Conservation (phyloP, 2,888 invertebrate species). For the Eilema depressum region DNA sequence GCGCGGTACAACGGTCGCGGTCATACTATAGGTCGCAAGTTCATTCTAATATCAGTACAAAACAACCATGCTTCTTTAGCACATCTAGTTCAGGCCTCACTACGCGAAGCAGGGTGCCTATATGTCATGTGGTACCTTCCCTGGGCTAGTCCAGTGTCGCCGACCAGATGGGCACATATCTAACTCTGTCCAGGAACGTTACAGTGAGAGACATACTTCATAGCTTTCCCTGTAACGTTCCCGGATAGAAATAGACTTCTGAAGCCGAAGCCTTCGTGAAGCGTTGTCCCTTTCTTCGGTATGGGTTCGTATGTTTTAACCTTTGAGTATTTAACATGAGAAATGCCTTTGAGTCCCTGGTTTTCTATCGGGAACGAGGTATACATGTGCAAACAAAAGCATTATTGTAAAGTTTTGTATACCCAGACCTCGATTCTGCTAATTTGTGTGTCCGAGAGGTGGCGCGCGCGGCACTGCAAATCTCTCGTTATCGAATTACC, state of each 20-base stretch:
- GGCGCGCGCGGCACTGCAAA: no score
- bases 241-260: slow-evolving; percentile 6
- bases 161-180: slow-evolving; percentile 11
- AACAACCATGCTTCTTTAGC: slow-evolving; percentile 6
- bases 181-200: slow-evolving; percentile 21
- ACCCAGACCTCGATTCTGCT: no score
- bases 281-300: not conserved
- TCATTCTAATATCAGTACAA: not conserved
- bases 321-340: no score
- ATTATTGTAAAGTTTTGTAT: no score
- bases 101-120: not conserved
- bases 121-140: not conserved
- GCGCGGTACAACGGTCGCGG: no score
- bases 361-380: no score
- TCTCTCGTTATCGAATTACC: no score
- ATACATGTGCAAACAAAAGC: no score
- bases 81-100: not conserved
- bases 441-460: no score
- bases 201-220: slow-evolving; percentile 21
- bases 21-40: not conserved
- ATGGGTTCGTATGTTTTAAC: no score
- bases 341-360: no score
- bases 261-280: not conserved
- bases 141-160: slow-evolving; percentile 26
- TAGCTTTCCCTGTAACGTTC: slow-evolving; percentile 15